Conservation (phyloP, 2,113 vertebrate genomes). For the Caloenas nicobarica region DNA sequence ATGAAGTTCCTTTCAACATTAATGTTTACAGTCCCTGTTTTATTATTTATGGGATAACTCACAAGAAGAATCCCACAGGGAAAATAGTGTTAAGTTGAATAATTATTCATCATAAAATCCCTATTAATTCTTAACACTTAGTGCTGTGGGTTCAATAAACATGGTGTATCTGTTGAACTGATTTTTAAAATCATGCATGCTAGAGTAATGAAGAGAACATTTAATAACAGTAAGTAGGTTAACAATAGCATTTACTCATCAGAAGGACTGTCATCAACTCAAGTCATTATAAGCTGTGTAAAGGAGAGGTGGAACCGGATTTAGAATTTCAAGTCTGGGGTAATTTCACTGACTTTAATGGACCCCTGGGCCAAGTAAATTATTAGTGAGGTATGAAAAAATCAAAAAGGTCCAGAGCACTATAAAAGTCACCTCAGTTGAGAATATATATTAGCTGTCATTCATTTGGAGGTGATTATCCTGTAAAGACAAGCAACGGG, state of each 20-base stretch:
- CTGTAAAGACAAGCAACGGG: background rate
- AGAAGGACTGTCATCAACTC: background rate
- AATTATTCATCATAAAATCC: slow-evolving; percentile 38
- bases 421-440: background rate
- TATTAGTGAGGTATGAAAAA: background rate
- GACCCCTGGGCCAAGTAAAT: background rate
- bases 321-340: background rate
- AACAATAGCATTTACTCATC: background rate
- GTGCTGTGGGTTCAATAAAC: background rate
- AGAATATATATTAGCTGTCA: background rate
- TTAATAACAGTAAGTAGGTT: slow-evolving; percentile 19
- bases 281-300: background rate
- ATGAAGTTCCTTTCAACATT: slow-evolving; percentile 28
- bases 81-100: slow-evolving; percentile 33
- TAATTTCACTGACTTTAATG: background rate
- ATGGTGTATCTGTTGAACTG: background rate
- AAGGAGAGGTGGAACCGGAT: background rate
- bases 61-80: background rate
- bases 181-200: background rate
- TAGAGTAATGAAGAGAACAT: slow-evolving; percentile 8
- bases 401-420: background rate
- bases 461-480: background rate
- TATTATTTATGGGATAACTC: slow-evolving; percentile 54
- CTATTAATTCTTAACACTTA: slow-evolving; percentile 36
- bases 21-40: slow-evolving; percentile 30